phyloP scores from a whole-genome alignment of 2,888 invertebrate species.

The Sabatieria punctata region DNA sequence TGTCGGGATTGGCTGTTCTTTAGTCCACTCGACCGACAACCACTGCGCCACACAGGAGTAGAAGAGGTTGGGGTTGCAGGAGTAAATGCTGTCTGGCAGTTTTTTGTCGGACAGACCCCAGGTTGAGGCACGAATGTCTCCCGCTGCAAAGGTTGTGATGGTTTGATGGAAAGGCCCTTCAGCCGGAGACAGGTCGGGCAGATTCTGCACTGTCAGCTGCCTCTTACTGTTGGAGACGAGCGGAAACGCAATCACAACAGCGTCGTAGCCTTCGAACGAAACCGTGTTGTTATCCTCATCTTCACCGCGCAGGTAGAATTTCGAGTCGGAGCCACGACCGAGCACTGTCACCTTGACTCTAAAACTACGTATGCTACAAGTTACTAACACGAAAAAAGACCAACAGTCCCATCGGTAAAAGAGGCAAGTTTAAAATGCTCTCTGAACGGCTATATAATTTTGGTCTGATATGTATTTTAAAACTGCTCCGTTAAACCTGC shows the following conservation, averaged over 20 bases:
- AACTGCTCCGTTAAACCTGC: too few relatives aligned
- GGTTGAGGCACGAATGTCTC: slow-evolving; percentile 35
- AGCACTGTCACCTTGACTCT: too few relatives aligned
- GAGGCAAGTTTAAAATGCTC: too few relatives aligned
- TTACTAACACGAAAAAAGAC: too few relatives aligned
- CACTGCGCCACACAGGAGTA: slow-evolving; percentile 1
- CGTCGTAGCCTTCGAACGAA: slow-evolving; percentile 29
- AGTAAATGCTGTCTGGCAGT: not conserved
- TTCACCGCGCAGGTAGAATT: too few relatives aligned
- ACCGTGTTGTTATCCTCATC: not conserved
- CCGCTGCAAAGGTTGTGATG: slow-evolving; percentile 42
- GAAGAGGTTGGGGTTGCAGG: slow-evolving; percentile 1
- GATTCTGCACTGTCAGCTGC: slow-evolving; percentile 28
- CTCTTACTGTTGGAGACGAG: slow-evolving; percentile 38
- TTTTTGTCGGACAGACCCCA: too few relatives aligned
- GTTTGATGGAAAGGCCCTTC: slow-evolving; percentile 40
- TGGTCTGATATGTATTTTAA: too few relatives aligned
- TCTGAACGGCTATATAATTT: too few relatives aligned
- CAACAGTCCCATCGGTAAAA: too few relatives aligned
- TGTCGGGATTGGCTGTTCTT: not conserved
- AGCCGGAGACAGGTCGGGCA: slow-evolving; percentile 19
- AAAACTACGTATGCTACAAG: too few relatives aligned
- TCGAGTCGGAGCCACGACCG: too few relatives aligned
- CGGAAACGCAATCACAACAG: slow-evolving; percentile 45
- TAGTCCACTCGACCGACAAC: not conserved